Conservation (phyloP, 2,888 invertebrate species). For the Catocala sponsa region DNA sequence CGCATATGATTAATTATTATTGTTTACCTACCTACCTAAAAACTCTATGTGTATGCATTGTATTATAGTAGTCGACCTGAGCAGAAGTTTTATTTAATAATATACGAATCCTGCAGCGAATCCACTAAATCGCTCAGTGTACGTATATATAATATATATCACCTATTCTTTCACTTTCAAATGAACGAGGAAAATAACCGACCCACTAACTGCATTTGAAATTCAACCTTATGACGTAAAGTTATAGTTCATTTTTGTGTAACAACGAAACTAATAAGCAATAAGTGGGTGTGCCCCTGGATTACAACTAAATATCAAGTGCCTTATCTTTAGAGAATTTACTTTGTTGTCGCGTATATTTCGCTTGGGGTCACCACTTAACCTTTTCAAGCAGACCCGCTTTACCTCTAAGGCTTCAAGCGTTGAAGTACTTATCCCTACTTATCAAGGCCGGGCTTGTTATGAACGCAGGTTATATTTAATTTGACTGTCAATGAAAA, state of each 20-base stretch:
- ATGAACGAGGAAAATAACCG: conserved; percentile 19
- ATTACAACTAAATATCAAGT: conserved; percentile 53
- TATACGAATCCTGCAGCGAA: too few relatives aligned
- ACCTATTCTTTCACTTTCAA: conserved; percentile 27
- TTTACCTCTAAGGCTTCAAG: conserved; percentile 29
- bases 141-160: conserved; percentile 17
- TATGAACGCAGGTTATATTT: conserved; percentile 35
- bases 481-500: conserved; percentile 28
- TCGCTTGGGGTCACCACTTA: conserved; percentile 36
- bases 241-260: conserved; percentile 15
- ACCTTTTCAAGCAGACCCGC: conserved; percentile 43
- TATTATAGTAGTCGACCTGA: too few relatives aligned
- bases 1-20: too few relatives aligned
- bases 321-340: conserved; percentile 50
- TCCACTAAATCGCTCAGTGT: too few relatives aligned
- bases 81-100: too few relatives aligned
- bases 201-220: conserved; percentile 4
- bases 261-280: conserved; percentile 34
- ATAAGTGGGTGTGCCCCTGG: conserved; percentile 39
- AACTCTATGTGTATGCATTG: too few relatives aligned
- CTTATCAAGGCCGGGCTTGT: conserved; percentile 32
- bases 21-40: too few relatives aligned
- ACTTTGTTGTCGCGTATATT: conserved; percentile 49
- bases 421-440: conserved; percentile 37
- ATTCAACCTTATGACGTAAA: conserved; percentile 4